Evolutionary conservation across 2,797 vertebrate genomes (phyloP).

Genomic region (Acipenser transmontanus): DNA sequence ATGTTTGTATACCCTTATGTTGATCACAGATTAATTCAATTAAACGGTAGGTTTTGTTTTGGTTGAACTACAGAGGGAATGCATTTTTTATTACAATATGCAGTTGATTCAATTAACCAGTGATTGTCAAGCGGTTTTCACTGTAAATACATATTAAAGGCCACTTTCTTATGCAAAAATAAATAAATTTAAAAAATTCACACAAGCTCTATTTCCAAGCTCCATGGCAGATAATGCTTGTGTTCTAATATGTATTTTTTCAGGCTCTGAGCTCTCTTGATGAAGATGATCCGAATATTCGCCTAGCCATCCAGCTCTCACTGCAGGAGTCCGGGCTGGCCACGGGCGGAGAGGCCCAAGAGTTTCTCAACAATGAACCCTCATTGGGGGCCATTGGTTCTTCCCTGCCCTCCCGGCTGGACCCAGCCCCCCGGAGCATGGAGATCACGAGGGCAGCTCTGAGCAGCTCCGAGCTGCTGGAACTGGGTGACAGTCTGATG

Average conservation of each 20-base stretch:
- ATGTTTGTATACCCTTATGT: too few relatives aligned
- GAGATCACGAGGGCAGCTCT: constrained; percentile 73
- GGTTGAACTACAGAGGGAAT: too few relatives aligned
- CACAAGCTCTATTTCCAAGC: too few relatives aligned
- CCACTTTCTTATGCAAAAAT: too few relatives aligned
- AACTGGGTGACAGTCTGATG: constrained; percentile 80
- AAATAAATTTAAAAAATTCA: too few relatives aligned
- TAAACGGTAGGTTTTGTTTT: too few relatives aligned
- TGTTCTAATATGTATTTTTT: not conserved
- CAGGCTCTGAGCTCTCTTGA: constrained; percentile 88
- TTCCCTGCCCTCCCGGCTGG: constrained; percentile 83
- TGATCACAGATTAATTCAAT: too few relatives aligned
- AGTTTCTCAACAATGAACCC: constrained; percentile 72
- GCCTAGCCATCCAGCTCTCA: constrained; percentile 95
- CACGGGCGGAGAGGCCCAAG: constrained; percentile 65
- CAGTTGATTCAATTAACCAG: too few relatives aligned
- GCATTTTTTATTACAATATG: too few relatives aligned
- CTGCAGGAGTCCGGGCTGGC: constrained; percentile 86
- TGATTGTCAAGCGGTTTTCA: too few relatives aligned
- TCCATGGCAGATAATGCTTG: too few relatives aligned
- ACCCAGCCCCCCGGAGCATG: constrained; percentile 62
- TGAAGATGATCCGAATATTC: constrained; percentile 94
- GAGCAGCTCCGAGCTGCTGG: constrained; percentile 89
- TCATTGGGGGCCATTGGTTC: constrained; percentile 89
- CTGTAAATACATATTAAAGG: too few relatives aligned